A percentile compares a stretch with the other conserved stretches of the same genome.
Evolutionary conservation across 1,140 invertebrate genomes (phyloP).

Genomic region (Lasioglossum albipes): DNA sequence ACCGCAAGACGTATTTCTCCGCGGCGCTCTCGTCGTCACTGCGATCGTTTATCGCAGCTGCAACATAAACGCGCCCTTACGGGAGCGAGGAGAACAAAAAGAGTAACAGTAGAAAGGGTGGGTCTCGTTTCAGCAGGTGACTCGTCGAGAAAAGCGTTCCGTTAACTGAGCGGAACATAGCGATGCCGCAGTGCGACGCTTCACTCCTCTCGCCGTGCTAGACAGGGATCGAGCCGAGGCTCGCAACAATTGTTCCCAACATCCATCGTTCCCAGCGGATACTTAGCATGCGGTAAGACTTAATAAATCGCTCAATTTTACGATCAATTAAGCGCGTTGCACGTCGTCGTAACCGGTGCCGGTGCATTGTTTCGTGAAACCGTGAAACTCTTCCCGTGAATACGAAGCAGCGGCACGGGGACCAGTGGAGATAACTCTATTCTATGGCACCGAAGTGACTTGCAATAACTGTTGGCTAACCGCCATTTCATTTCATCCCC

Average conservation of each 20-base stretch:
- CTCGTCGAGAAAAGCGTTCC: background rate
- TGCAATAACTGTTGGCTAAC: constrained; percentile 61
- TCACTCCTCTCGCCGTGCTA: no score
- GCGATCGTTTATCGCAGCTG: no score
- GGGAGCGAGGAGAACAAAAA: background rate
- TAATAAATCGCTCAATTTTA: constrained; percentile 40
- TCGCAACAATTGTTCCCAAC: background rate
- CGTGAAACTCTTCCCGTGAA: constrained; percentile 53
- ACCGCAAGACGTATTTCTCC: no score
- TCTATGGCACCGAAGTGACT: constrained; percentile 46
- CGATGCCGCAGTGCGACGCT: constrained; percentile 15
- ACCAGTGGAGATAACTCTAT: constrained; percentile 30
- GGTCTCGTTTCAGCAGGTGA: background rate
- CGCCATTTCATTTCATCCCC: constrained; percentile 46
- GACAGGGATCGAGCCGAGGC: background rate
- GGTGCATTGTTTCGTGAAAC: constrained; percentile 47
- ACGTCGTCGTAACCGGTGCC: background rate
- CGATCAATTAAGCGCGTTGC: constrained; percentile 33
- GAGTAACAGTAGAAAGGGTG: no score
- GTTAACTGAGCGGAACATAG: no score
- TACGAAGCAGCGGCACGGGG: constrained; percentile 32
- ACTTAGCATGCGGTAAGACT: constrained; percentile 23
- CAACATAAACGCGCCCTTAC: no score
- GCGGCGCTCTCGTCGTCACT: no score
- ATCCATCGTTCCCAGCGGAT: background rate